Percentiles rank a stretch among this genome's conserved stretches.
These are phyloP conservation scores for Chaenocephalus aceratus DNA, from an alignment of 2,113 vertebrate species.

Conservation along the genomic window DNA sequence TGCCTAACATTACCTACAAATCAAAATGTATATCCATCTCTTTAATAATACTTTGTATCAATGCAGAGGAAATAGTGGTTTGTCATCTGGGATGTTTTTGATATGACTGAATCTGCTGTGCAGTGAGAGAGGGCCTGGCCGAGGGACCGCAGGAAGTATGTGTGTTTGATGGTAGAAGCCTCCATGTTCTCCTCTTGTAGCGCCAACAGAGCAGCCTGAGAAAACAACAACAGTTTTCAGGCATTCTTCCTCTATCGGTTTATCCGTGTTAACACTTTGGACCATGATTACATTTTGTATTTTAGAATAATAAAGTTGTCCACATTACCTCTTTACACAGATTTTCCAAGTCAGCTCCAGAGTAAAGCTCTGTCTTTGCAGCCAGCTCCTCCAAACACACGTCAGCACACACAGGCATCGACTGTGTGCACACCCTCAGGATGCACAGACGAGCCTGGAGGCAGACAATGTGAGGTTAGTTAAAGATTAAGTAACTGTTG, in stretches of 20 bases:
- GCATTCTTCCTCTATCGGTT: background rate
- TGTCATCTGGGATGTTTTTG: constrained; percentile 72
- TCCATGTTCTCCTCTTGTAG: constrained; percentile 89
- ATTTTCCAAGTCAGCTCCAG: constrained; percentile 94
- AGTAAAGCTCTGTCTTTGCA: constrained; percentile 85
- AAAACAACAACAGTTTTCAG: constrained; percentile 31
- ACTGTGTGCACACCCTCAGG: constrained; percentile 87
- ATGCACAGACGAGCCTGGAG: constrained; percentile 89
- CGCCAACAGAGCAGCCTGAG: constrained; percentile 91
- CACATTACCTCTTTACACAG: constrained; percentile 93
- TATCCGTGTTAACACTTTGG: background rate
- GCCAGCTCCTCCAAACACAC: constrained; percentile 88
- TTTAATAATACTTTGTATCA: background rate
- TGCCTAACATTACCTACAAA: too few relatives aligned
- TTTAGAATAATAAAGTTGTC: background rate
- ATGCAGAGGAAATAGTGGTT: constrained; percentile 52
- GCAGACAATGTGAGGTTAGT: constrained; percentile 2
- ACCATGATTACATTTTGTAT: background rate
- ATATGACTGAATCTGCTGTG: constrained; percentile 85
- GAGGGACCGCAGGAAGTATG: constrained; percentile 86
- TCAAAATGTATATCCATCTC: background rate
- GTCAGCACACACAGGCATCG: constrained; percentile 84
- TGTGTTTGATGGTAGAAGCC: constrained; percentile 83
- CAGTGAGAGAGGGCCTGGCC: constrained; percentile 87
- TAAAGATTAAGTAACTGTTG: background rate